A percentile compares a stretch with the other conserved stretches of the same genome.
These are phyloP conservation scores for Grallaria varia DNA, from an alignment of 2,113 vertebrate genomes.

Conservation along the genomic window DNA sequence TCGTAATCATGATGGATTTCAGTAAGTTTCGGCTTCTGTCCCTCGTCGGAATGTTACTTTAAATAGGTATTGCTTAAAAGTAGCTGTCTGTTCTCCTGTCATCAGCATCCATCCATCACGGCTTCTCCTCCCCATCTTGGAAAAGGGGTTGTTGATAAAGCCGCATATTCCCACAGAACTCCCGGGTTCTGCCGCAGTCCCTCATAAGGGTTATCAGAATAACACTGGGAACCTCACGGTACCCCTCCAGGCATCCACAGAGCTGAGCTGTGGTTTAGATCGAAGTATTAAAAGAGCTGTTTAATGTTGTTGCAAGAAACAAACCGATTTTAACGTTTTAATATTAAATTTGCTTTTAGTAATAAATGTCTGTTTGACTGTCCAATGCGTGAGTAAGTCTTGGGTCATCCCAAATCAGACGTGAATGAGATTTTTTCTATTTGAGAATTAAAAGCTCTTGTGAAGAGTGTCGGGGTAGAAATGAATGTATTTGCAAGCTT, in stretches of 20 bases:
- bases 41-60: background rate
- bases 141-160: background rate
- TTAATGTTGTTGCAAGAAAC: background rate
- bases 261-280: background rate
- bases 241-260: background rate
- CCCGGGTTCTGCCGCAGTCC: fast-evolving
- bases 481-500: fast-evolving
- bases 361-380: background rate
- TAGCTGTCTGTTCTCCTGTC: too few relatives aligned
- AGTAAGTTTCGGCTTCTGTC: background rate
- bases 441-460: fast-evolving
- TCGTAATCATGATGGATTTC: background rate
- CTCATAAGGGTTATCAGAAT: too few relatives aligned
- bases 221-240: background rate
- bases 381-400: too few relatives aligned
- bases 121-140: fast-evolving
- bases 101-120: fast-evolving
- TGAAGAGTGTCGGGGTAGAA: background rate
- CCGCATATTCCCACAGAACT: fast-evolving
- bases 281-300: background rate
- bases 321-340: background rate
- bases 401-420: background rate
- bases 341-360: background rate
- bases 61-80: fast-evolving
- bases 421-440: fast-evolving